These are phyloP conservation scores for Tineola bisselliella DNA, from an alignment of 2,888 invertebrate genomes.

Conservation along the genomic window DNA sequence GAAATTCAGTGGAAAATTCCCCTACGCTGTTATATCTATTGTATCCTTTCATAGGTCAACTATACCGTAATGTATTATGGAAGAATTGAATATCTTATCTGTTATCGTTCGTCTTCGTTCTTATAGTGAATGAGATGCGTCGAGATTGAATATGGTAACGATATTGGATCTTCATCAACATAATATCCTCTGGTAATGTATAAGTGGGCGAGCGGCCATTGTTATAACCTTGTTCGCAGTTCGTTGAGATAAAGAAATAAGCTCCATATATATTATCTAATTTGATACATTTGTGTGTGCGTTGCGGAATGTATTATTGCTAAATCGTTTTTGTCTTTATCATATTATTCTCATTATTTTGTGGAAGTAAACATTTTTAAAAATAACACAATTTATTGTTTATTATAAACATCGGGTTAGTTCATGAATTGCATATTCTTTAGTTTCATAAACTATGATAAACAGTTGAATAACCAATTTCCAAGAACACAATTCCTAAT, in stretches of 20 bases:
- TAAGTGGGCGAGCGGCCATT: background rate
- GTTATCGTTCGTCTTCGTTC: background rate
- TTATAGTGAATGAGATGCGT: slow-evolving; percentile 11
- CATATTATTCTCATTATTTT: background rate
- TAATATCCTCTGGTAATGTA: background rate
- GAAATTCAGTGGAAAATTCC: slow-evolving; percentile 32
- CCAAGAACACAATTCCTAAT: slow-evolving; percentile 15
- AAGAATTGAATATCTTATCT: slow-evolving; percentile 15
- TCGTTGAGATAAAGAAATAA: background rate
- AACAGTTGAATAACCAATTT: slow-evolving; percentile 4
- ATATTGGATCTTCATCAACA: slow-evolving; percentile 2
- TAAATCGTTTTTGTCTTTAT: background rate
- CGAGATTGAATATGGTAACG: slow-evolving; percentile 11
- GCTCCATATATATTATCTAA: background rate
- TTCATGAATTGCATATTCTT: background rate
- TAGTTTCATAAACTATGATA: slow-evolving; percentile 1
- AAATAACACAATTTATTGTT: too few species aligned
- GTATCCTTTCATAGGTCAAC: slow-evolving; percentile 27
- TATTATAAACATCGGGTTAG: too few species aligned
- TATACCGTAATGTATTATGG: slow-evolving; percentile 20
- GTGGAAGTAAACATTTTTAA: background rate
- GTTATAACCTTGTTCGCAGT: background rate
- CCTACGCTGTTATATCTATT: slow-evolving; percentile 30
- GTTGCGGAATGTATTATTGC: background rate
- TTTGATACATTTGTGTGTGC: background rate